These are phyloP conservation scores for Actenoides hombroni DNA, from an alignment of 2,113 vertebrate species.

Conservation along the genomic window DNA sequence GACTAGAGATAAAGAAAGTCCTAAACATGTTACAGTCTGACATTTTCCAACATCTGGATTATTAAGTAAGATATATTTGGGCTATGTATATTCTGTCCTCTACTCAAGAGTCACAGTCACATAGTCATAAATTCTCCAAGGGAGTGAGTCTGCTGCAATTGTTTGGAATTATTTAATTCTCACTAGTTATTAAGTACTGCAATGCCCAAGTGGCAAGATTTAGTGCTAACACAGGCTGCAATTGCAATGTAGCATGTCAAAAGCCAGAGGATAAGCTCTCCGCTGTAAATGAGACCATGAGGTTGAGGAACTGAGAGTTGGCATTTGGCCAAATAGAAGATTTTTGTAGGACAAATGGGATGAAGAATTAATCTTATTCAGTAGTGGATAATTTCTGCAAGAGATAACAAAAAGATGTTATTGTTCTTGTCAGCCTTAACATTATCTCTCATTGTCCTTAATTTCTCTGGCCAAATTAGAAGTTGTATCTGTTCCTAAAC, in stretches of 20 bases:
- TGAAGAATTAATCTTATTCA: not conserved
- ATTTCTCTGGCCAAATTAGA: not conserved
- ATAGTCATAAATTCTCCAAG: not conserved
- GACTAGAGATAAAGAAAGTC: not conserved
- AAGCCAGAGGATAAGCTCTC: not conserved
- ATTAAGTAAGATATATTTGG: not conserved
- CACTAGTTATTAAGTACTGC: not conserved
- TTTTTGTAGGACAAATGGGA: not conserved
- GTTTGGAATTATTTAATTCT: not conserved
- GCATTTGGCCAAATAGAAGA: not conserved
- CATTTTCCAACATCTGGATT: not conserved
- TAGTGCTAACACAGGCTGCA: not conserved
- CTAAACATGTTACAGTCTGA: not conserved
- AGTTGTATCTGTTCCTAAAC: not conserved
- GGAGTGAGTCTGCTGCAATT: not conserved
- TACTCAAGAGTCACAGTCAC: not conserved
- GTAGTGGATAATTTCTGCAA: not conserved
- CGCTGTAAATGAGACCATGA: not conserved
- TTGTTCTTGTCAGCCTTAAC: not conserved
- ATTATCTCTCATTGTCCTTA: not conserved
- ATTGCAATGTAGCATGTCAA: not conserved
- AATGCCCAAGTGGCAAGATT: not conserved
- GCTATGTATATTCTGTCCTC: not conserved
- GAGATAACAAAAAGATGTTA: not conserved
- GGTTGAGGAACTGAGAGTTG: not conserved